Base-by-base conservation (phyloP, 2,888 invertebrate genomes). In the Chouioia cunea region DNA sequence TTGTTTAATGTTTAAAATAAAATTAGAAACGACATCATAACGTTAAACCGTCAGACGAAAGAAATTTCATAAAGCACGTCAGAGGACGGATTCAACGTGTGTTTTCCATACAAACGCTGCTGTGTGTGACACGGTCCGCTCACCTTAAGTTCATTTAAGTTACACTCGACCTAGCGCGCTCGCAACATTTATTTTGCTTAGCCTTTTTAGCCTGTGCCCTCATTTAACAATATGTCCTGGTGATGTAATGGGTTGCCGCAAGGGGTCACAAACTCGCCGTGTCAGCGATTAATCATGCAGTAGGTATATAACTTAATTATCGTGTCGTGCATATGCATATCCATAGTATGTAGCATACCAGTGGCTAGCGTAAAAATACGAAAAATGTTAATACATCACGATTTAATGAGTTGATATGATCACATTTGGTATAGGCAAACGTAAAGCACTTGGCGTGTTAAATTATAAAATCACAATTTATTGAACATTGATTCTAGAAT, bases 271-370 rank as follows among this genome's bases (percentile, higher is more conserved):
- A 36, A 10, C 36, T 20, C 47, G 6, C 50, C 16, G 12, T 23
- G 75, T 74, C 74, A 64, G 53, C 70, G 72, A 79, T 81, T 80
- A 80, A 81, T 81, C 80, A 79, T 68, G 60, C 53, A 56, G 71
- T 71, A 74, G 58, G 71, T 71, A 73, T 77, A 76, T 79, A 78
- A 79, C 78, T 80, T 79, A 80, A 81, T 81, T 79, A 81, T 79
- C 77, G 77, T 75, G 67, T 79, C 77, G 77, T 75, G 67, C 73
- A 52, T 56, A 43, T 60, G 59, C 23, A 8, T 18, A n/a, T n/a
- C n/a, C 47, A 23, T 3, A 46, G 16, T 10, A n/a, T 23, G 44
- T 10, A 14, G 56, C 27, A 20, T 71, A 65, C 71, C 70, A 73
- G 65, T 65, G 68, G 71, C 58, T 22, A 54, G 48, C 44, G 2